Conservation (phyloP, 2,797 vertebrate genomes). For the Pampus argenteus region DNA sequence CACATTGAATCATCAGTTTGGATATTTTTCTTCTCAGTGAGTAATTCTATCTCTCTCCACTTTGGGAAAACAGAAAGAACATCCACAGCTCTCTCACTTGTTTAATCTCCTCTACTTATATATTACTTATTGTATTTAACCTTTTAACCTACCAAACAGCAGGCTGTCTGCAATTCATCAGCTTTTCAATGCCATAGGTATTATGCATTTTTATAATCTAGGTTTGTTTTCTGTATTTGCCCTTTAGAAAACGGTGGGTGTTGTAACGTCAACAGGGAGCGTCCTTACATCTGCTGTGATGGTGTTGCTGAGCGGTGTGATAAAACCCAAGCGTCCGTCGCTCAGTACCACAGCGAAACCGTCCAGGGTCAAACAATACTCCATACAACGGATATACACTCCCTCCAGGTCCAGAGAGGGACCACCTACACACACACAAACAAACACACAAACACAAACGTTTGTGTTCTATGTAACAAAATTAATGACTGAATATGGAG, state of each 20-base stretch:
- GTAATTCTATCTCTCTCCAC: neutral
- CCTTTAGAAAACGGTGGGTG: slow-evolving; percentile 9
- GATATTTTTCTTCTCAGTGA: neutral
- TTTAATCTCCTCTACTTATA: neutral
- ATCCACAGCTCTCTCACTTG: neutral
- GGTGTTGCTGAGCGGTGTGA: slow-evolving; percentile 92
- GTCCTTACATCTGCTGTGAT: slow-evolving; percentile 91
- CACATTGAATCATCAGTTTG: slow-evolving; percentile 6
- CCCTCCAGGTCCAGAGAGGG: slow-evolving; percentile 94
- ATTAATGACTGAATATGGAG: neutral
- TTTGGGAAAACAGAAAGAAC: neutral
- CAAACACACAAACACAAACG: slow-evolving; percentile 7
- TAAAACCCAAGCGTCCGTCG: slow-evolving; percentile 96
- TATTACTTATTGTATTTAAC: neutral
- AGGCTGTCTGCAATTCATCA: neutral
- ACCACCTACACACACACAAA: slow-evolving; percentile 83
- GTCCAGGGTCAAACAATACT: slow-evolving; percentile 95
- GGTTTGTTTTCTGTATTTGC: slow-evolving; percentile 61
- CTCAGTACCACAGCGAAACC: slow-evolving; percentile 98
- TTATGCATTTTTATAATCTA: neutral
- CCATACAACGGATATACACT: slow-evolving; percentile 92
- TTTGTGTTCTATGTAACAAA: neutral
- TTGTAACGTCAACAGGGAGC: neutral
- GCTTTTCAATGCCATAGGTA: neutral
- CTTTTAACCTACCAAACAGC: neutral